A percentile compares a stretch with the other conserved stretches of the same genome.
Evolutionary conservation across 2,888 invertebrate species (phyloP).

Genomic region (Protodeltote pygarga): DNA sequence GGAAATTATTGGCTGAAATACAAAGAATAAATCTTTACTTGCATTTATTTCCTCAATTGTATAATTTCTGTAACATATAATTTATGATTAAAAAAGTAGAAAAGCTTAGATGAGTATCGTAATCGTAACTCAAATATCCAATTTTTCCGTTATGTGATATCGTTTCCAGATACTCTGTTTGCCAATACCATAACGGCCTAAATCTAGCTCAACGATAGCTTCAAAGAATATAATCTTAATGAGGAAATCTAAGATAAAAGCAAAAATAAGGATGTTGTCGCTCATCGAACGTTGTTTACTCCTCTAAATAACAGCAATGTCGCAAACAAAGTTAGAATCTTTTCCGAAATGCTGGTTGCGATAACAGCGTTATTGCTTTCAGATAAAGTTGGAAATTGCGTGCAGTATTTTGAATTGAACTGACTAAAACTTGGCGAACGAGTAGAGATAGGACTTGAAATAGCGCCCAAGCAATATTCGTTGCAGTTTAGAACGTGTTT

Average conservation of each 20-base stretch:
- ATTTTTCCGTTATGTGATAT: background rate
- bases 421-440: slow-evolving; percentile 3
- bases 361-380: slow-evolving; percentile 15
- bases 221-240: slow-evolving; percentile 5
- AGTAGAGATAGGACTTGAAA: slow-evolving; percentile 16
- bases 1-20: too few species aligned
- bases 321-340: slow-evolving; percentile 30
- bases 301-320: slow-evolving; percentile 18
- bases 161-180: background rate
- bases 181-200: background rate
- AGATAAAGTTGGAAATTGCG: slow-evolving; percentile 18
- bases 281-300: slow-evolving; percentile 34
- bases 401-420: slow-evolving; percentile 8
- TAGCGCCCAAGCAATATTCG: slow-evolving; percentile 11
- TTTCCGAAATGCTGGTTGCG: slow-evolving; percentile 8
- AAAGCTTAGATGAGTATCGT: too few species aligned
- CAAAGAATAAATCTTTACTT: too few species aligned
- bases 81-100: too few species aligned
- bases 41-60: too few species aligned
- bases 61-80: too few species aligned
- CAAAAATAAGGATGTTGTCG: slow-evolving; percentile 16
- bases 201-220: slow-evolving; percentile 3
- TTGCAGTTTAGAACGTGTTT: slow-evolving; percentile 16
- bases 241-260: slow-evolving; percentile 19
- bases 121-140: background rate